Conservation (phyloP, 2,888 invertebrate genomes). For the Orchestes rusci region DNA sequence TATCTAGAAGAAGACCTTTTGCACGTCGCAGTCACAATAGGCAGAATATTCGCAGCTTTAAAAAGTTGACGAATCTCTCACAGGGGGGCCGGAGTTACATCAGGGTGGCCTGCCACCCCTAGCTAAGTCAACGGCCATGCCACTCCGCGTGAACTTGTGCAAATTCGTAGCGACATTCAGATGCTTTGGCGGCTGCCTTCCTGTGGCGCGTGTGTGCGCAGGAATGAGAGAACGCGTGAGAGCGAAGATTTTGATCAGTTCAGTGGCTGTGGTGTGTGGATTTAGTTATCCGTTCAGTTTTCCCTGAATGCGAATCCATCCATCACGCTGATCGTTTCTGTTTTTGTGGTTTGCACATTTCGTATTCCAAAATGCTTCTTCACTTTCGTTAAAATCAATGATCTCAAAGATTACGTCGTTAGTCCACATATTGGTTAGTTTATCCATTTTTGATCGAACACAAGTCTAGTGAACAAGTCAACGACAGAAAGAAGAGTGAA, state of each 20-base stretch:
- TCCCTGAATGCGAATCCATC: constrained; percentile 1
- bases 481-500: no score
- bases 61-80: no score
- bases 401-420: neutral
- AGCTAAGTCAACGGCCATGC: neutral
- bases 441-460: no score
- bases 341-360: neutral
- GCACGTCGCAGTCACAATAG: no score
- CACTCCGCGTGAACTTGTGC: neutral
- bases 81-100: no score
- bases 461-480: no score
- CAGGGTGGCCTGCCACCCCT: neutral
- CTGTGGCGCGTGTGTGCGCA: neutral
- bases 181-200: neutral
- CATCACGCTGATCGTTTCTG: neutral
- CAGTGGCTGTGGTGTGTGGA: neutral
- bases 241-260: neutral
- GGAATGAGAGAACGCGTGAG: neutral
- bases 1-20: no score
- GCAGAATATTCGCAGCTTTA: no score
- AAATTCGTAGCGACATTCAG: neutral
- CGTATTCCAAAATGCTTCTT: neutral
- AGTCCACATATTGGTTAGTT: neutral
- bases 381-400: neutral
- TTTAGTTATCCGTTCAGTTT: neutral